Base-by-base conservation (phyloP, 2,888 invertebrate species). In the Palloptera scutellata region DNA sequence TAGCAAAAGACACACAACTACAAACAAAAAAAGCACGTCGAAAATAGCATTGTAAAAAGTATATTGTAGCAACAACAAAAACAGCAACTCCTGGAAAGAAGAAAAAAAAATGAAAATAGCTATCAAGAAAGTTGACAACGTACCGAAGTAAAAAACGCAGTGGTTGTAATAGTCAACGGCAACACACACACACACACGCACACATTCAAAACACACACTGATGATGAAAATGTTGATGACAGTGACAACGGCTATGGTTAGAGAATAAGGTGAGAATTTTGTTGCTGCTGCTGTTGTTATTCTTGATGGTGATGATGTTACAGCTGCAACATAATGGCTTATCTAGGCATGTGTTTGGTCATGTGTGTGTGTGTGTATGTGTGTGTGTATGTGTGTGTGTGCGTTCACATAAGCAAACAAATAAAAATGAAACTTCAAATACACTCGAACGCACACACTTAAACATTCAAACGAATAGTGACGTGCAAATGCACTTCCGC, bases 111-210 rank as follows among this genome's bases (percentile, higher is more conserved):
- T 2, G 57, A 64, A 57, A 60, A 64, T 30, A 51, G 52, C 63
- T 57, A 48, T 64, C 55, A 55, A 61, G 60, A 59, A 65, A 66
- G 61, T 54, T 61, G 61, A 51, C 66, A 61, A 61, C 66, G 54
- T 76, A 79, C 75, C 72, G 77, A 77, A 77, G 67, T 73, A 74
- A 65, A 69, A 43, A 67, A 75, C 55, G 65, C 53, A 45, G 42
- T 43, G 64, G 66, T 57, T 60, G 69, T 51, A 68, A 62, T 45
- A 67, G 61, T 40, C 40, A 10, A n/a, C 45, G 45, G 54, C 45
- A 48, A 48, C 48, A 48, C 5, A 48, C 13, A 48, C 11, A 48
- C 48, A 30, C 30, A 30, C 30, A 48, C 48, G 11, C 13, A 45
- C 10, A 13, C 48, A 13, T 5, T 4, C 48, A 48, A 5, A 5